Conservation (phyloP, 2,888 invertebrate genomes). For the Polymixis lichenea region DNA sequence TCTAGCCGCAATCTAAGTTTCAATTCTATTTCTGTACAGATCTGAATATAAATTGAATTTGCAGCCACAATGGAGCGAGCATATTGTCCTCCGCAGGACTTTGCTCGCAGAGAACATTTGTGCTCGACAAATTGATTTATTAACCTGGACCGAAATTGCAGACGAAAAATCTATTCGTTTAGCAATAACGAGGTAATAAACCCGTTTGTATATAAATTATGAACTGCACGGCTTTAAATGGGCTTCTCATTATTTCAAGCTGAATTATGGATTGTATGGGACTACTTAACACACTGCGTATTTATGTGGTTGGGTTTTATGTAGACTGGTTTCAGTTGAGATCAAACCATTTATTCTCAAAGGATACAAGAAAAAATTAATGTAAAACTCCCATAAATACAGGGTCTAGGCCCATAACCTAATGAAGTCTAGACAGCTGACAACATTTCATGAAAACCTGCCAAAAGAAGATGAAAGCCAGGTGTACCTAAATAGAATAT, state of each 20-base stretch:
- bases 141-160: conserved; percentile 71
- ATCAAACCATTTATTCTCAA: not conserved
- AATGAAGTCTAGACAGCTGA: not conserved
- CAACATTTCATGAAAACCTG: conserved; percentile 9
- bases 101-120: conserved; percentile 74
- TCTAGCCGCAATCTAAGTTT: conserved; percentile 83
- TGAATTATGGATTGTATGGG: conserved; percentile 31
- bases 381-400: not conserved
- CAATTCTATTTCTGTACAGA: conserved; percentile 80
- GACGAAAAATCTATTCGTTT: conserved; percentile 71
- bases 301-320: conserved; percentile 9
- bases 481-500: conserved; percentile 49
- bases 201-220: conserved; percentile 58
- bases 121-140: conserved; percentile 82
- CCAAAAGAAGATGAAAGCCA: conserved; percentile 11
- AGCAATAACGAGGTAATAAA: conserved; percentile 59
- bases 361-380: not conserved
- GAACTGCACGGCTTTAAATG: conserved; percentile 53
- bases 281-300: conserved; percentile 19
- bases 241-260: conserved; percentile 40
- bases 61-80: conserved; percentile 78
- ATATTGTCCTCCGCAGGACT: conserved; percentile 76
- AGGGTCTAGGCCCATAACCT: not conserved
- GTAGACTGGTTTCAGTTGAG: not conserved
- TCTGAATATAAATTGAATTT: conserved; percentile 86